A percentile compares a stretch with the other conserved stretches of the same genome.
Evolutionary conservation across 1,140 invertebrate species (phyloP).

Genomic region (Thaumatotibia leucotreta): DNA sequence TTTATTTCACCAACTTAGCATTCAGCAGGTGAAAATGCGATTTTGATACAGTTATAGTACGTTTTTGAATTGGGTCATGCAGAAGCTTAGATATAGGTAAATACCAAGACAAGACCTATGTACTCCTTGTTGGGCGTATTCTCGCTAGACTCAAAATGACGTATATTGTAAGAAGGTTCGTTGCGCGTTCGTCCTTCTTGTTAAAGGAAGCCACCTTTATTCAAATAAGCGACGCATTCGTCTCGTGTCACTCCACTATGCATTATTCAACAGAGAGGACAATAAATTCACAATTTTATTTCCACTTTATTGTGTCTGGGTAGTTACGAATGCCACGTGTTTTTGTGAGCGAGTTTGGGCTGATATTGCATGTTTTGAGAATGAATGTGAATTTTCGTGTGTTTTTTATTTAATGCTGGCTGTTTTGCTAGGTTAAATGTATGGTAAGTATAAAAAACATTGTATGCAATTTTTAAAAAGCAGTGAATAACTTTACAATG

Average conservation of each 20-base stretch:
- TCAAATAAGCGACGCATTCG: constrained; percentile 4
- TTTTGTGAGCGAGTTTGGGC: neutral
- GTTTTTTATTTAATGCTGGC: neutral
- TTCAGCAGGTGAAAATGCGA: no score
- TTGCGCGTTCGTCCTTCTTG: neutral
- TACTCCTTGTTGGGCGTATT: neutral
- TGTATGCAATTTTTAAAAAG: no score
- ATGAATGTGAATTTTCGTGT: neutral
- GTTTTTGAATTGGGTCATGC: no score
- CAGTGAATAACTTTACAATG: no score
- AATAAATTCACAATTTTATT: constrained; percentile 11
- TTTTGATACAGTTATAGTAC: no score
- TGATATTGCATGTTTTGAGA: neutral
- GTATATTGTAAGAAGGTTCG: neutral
- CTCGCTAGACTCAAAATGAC: neutral
- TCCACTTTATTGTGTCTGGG: neutral
- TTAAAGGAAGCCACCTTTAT: neutral
- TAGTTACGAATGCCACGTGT: neutral
- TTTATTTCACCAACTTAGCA: no score
- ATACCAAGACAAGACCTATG: neutral
- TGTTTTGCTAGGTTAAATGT: neutral
- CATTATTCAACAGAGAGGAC: neutral
- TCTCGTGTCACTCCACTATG: neutral
- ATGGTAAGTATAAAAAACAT: no score
- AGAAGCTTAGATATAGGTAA: no score